phyloP scores from a whole-genome alignment of 2,797 vertebrate genomes.

The Scomberomorus guttatus region DNA sequence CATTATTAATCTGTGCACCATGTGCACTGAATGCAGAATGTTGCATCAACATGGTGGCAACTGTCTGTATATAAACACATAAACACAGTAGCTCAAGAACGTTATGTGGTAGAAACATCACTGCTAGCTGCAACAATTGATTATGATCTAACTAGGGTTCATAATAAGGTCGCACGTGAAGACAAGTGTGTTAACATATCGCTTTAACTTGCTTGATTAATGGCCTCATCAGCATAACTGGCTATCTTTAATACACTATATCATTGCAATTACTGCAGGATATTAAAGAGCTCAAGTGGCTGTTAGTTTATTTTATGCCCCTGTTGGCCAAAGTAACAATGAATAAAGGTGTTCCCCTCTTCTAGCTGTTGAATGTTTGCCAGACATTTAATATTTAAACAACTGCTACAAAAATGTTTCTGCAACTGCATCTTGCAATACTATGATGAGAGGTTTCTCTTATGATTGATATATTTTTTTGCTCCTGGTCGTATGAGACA shows the following conservation, averaged over 20 bases:
- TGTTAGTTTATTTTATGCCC: constrained; percentile 19
- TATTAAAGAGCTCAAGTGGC: constrained; percentile 38
- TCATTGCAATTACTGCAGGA: constrained; percentile 31
- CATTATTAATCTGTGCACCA: constrained; percentile 12
- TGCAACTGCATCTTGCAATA: background rate
- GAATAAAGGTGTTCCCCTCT: constrained; percentile 13
- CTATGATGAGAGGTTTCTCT: background rate
- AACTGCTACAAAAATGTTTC: constrained; percentile 7
- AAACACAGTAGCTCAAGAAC: constrained; percentile 1
- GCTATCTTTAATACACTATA: constrained; percentile 40
- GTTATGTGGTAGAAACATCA: background rate
- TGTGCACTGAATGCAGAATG: constrained; percentile 12
- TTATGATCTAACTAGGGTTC: constrained; percentile 19
- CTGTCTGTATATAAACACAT: constrained; percentile 26
- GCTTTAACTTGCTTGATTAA: constrained; percentile 50
- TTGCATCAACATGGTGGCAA: constrained; percentile 12
- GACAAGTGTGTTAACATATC: constrained; percentile 47
- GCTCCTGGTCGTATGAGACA: constrained; percentile 2
- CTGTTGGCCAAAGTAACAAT: constrained; percentile 9
- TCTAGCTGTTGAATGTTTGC: constrained; percentile 2
- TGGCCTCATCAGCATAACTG: constrained; percentile 44
- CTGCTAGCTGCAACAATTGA: background rate
- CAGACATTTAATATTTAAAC: constrained; percentile 15
- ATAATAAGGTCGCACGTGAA: constrained; percentile 24
- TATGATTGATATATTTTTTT: background rate